Base-by-base conservation (phyloP, 2,797 vertebrate genomes). In the Falco berigora region DNA sequence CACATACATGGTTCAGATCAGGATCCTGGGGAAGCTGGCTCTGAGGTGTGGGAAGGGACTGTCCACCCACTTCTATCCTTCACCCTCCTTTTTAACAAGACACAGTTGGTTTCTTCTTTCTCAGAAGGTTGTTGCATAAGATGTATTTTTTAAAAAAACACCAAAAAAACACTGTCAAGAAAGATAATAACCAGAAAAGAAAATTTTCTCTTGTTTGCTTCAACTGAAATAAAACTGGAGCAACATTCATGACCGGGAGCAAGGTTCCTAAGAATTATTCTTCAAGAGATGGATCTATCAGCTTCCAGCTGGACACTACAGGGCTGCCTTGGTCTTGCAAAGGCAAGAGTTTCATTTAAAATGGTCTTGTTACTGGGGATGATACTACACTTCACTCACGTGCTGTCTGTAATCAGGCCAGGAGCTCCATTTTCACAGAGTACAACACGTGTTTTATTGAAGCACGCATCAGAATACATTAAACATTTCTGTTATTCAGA, bases 41-140 rank as follows among this genome's bases (percentile, higher is more conserved):
- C 55, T 59, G 44, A 71, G 47, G 8, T 42, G 87, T 82, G 44
- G 95, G 87, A 89, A 64, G 84, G 38, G 34, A 81, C 63, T 88
- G 56, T 75, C 71, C 80, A 91, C 81, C 83, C 77, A 89, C 90
- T 86, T 55, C 47, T 63, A 86, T 22, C 25, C 67, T 88, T 81
- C 90, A 84, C 34, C 49, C 77, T 90, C 74, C n/a, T 71, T 90
- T 82, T 90, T 79, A 93, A 86, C 66, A 86, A 92, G 72, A 94
- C 61, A 74, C 75, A 93, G 91, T 88, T 90, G 89, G 46, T 92
- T 92, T 75, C 68, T 49, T 83, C 72, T 83, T 95, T 83, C 89
- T 77, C 69, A 25, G 11, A 90, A 85, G n/a, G n/a, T 3, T 85
- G 83, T 93, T 96, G 84, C 84, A 20, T 92, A 95, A 95, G 63